Evolutionary conservation across 2,888 invertebrate genomes (phyloP), one percentile per base, ranked within the genome.

Genomic region (Girardia tigrina): DNA sequence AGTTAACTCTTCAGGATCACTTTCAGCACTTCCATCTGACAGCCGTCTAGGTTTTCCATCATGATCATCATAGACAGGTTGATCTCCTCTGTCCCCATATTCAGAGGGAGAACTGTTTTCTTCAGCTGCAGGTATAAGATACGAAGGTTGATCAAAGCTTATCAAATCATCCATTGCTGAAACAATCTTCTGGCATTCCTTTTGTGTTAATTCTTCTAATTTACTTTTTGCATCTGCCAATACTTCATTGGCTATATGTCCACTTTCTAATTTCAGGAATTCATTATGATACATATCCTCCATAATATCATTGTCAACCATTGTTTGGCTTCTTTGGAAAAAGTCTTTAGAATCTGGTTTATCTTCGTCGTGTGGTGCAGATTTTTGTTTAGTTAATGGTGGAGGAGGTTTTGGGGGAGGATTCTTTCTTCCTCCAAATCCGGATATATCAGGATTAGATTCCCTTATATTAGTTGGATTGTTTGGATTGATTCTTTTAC

Each of bases 71-170:
- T 76, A 76, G 26, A 75, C 71, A 6, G 76, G 76, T 28, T 75
- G 42, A 28, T 76, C 76, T 29, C 76, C 76, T 26, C 70, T 75
- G 28, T 76, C 76, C 1, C 76, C 76, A 28, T 76, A 76, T 74
- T 76, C 76, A 2, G 74, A 76, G 6, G 76, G 76, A 56, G 73
- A 75, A 26, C 74, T 76, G 26, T 76, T 75, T 16, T 76, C 76
- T 14, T 76, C 75, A 56, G 27, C 71, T 6, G n/a, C 26, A 26
- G 12, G 36, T 6, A 14, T n/a, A 8, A 6, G 36, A 28, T 26
- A 74, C 8, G 12, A 26, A 12, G 74, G 74, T 56, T 76, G 26
- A 71, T 75, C 75, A 71, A 75, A 75, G 23, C 70, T 75, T 28
- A 75, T 75, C 26, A 75, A 70, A 75, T 75, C 75, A 28, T 71